These are phyloP conservation scores for Natator depressus DNA, from an alignment of 2,113 vertebrate species.

Conservation along the genomic window DNA sequence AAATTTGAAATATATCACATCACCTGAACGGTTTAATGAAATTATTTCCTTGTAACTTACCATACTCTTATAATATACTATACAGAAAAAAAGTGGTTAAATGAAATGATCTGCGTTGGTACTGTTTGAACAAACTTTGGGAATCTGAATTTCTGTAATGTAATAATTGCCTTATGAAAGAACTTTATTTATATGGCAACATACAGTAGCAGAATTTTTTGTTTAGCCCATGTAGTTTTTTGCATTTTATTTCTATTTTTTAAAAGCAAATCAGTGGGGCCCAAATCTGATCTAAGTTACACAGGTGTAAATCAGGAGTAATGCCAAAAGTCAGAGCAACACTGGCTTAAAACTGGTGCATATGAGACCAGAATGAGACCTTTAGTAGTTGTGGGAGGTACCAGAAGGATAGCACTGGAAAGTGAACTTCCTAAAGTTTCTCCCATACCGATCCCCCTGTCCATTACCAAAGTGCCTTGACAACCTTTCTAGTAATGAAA, in stretches of 20 bases:
- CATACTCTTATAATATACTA: background rate
- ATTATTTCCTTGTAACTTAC: background rate
- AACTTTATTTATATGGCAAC: background rate
- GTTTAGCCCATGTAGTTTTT: background rate
- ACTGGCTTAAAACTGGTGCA: background rate
- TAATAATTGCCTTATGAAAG: background rate
- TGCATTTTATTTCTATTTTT: background rate
- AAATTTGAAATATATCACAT: background rate
- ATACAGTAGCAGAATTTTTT: background rate
- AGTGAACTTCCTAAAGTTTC: background rate
- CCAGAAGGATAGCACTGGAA: background rate
- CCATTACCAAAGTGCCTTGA: background rate
- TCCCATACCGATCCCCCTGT: background rate
- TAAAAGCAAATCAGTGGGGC: background rate
- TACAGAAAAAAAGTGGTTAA: background rate
- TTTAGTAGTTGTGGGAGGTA: background rate
- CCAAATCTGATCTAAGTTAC: background rate
- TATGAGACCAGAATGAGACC: background rate
- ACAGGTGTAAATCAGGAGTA: background rate
- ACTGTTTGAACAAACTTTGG: background rate
- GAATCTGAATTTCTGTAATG: background rate
- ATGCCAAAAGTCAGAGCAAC: background rate
- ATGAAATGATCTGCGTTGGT: background rate
- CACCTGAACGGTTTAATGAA: background rate
- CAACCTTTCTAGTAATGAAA: background rate